phyloP scores from a whole-genome alignment of 1,140 invertebrate genomes.

The Penaeus indicus region DNA sequence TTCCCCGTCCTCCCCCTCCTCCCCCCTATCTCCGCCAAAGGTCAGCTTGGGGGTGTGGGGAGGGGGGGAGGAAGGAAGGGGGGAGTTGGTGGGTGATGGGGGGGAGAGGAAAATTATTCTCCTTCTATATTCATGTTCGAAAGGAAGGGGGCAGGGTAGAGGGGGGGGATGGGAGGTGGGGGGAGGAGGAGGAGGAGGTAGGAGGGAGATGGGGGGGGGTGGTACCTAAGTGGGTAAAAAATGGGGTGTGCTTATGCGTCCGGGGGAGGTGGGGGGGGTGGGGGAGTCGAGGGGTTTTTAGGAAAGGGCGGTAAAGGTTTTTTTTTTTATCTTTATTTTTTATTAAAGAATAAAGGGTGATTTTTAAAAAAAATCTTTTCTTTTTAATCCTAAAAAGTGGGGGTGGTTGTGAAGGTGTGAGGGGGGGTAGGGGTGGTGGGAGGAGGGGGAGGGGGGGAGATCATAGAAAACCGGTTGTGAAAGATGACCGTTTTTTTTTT shows the following conservation, averaged over 20 bases:
- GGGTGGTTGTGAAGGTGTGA: no score
- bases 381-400: no score
- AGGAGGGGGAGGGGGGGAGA: no score
- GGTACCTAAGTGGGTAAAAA: no score
- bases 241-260: no score
- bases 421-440: no score
- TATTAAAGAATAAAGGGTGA: not conserved
- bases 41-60: not conserved
- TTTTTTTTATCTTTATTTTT: not conserved
- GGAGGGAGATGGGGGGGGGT: slow-evolving; percentile 11
- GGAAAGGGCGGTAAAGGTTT: not conserved
- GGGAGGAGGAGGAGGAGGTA: slow-evolving; percentile 9
- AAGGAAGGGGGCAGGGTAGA: not conserved
- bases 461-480: no score
- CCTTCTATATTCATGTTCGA: not conserved
- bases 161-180: no score
- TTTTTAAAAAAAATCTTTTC: no score
- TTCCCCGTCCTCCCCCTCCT: not conserved
- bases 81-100: slow-evolving; percentile 1
- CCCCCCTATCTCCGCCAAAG: not conserved
- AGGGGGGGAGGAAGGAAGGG: not conserved
- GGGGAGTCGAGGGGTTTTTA: no score
- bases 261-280: slow-evolving; percentile 7
- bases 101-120: slow-evolving; percentile 12
- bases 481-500: no score